Conservation (phyloP, 2,888 invertebrate species). For the Platynereis dumerilii region DNA sequence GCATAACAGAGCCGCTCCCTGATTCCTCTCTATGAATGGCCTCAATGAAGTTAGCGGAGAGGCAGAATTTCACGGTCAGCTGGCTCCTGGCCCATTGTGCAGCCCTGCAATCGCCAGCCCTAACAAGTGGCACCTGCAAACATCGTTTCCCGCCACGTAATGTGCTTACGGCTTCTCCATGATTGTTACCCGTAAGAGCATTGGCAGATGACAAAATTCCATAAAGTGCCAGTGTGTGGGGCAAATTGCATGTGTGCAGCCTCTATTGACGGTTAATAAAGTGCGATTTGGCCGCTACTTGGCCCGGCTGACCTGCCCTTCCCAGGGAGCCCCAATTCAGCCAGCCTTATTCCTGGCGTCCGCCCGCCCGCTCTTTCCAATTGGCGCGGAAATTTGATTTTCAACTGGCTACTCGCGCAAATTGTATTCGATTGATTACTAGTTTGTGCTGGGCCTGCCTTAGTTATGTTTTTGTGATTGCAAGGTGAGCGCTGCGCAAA, state of each 20-base stretch:
- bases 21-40: too few species aligned
- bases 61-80: conserved; percentile 15
- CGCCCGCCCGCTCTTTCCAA: conserved; percentile 9
- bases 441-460: conserved; percentile 17
- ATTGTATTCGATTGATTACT: conserved; percentile 28
- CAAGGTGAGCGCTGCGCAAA: neutral
- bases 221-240: conserved; percentile 7
- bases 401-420: conserved; percentile 13
- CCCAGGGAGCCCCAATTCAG: neutral
- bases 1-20: too few species aligned
- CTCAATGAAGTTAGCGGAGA: too few species aligned
- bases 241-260: conserved; percentile 20
- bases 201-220: conserved; percentile 26
- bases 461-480: conserved; percentile 6
- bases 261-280: conserved; percentile 17
- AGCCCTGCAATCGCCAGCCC: neutral
- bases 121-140: neutral
- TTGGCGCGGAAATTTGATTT: conserved; percentile 24
- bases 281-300: conserved; percentile 5
- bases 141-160: neutral
- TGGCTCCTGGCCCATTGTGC: conserved; percentile 4
- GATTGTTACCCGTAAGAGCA: conserved; percentile 27
- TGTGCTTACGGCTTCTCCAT: conserved; percentile 17
- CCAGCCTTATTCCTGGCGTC: neutral
- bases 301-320: neutral